Evolutionary conservation across 2,113 vertebrate genomes (phyloP), one percentile per base, ranked within the genome.

Genomic region (Periophthalmus modestus): DNA sequence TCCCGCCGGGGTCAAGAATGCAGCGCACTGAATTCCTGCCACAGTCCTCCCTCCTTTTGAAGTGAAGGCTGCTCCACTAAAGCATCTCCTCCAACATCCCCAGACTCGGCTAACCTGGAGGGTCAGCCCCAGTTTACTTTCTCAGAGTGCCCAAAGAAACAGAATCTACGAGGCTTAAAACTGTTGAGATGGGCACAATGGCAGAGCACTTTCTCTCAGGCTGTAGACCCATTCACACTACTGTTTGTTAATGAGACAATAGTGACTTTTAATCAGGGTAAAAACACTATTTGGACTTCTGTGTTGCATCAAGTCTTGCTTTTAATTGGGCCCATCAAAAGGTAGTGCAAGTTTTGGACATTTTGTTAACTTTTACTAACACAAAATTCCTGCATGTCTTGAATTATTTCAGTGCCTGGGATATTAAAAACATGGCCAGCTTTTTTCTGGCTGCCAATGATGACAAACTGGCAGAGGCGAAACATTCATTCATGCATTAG

Each of bases 71-170:
- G 82, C 84, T 89, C 84, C 88, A 87, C 90, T 86, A 33, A 90
- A 83, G 86, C 83, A 86, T 90, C 86, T 70, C 82, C 79, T 68
- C 81, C 75, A 66, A 79, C 78, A 89, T 92, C 92, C 92, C 92
- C 33, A 92, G 92, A 92, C 93, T 88, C 89, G 91, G 89, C 92
- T 93, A 94, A 94, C 93, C 93, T 93, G 91, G 82, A 89, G 90
- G 94, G 94, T 95, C 94, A 95, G 79, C 86, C 85, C 82, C 72
- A 95, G 94, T 95, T 95, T 95, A 95, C 94, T 94, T 95, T 95
- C 95, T 95, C 94, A 95, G 94, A 93, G 92, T 79, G 79, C 81
- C 84, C 90, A 92, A 92, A 93, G 90, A 93, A 94, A 93, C 92
- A 89, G 89, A 93, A 92, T 93, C 94, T 92, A 85, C 91, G 90